phyloP scores from a whole-genome alignment of 1,140 invertebrate genomes.

The Temnothorax longispinosus region DNA sequence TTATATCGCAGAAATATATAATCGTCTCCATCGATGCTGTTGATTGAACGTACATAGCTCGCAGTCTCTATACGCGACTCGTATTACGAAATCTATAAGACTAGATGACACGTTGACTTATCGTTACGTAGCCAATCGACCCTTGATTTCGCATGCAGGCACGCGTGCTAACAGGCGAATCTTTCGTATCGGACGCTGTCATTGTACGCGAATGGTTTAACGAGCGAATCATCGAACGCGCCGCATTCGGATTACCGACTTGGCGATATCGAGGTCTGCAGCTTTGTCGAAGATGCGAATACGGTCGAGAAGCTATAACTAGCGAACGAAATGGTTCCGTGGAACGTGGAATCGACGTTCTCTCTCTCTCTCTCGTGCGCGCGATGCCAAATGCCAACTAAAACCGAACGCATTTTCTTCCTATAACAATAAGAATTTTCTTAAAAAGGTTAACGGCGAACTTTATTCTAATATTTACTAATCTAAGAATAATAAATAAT shows the following conservation, averaged over 20 bases:
- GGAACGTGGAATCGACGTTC: background rate
- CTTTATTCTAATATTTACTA: background rate
- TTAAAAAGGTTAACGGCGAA: background rate
- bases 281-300: conserved; percentile 23
- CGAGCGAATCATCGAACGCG: no score
- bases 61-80: no score
- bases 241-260: background rate
- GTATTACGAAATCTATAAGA: background rate
- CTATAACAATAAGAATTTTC: background rate
- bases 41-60: no score
- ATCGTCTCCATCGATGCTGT: no score
- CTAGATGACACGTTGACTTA: background rate
- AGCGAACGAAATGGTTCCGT: conserved; percentile 37
- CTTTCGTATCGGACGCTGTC: background rate
- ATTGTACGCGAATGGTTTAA: conserved; percentile 8
- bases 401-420: background rate
- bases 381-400: background rate
- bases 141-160: background rate
- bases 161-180: background rate
- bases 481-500: background rate
- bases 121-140: background rate
- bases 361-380: background rate
- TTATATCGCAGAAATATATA: no score
- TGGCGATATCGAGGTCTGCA: conserved; percentile 12
- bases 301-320: conserved; percentile 59